Base-by-base conservation (phyloP, 37 sponge, comb jelly and placozoan genomes). In the Diacarnus erythraeanus region DNA sequence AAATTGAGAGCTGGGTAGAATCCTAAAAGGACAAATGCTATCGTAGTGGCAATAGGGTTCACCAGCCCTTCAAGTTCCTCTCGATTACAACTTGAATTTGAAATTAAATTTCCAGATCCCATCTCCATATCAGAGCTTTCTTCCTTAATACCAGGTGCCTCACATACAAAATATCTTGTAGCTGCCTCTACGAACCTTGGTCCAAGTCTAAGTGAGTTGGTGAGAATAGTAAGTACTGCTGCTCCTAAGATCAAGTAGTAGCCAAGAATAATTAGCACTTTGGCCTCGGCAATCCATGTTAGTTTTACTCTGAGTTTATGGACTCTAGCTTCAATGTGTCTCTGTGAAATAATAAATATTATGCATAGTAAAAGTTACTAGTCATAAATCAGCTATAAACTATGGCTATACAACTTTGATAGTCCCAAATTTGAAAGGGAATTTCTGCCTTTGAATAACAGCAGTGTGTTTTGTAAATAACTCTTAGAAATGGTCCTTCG, bases 1-100 rank as follows among this genome's bases (percentile, higher is more conserved):
- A 70, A 37, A 33, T 80, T 70, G 4, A 80, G 29, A 0, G 61
- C 42, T 71, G 80, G 80, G 2, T 59, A 80, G 29, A 71, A 37
- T 25, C 80, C 71, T 18, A 80, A 51, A 1, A 80, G 59, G 9
- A 80, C 30, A 34, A 70, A 71, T 1, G 71, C 42, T n/a, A 80
- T 29, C n/a, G 71, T 70, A 23, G 59, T 80, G 3, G 43, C 0
- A 59, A 57, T 41, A 6, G 80, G 80, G 59, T 80, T 38, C 26
- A 29, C 31, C 18, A 70, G 38, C 3, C 35, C 20, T 57, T 70
- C 59, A 3, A 71, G 25, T 17, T 9, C 42, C 36, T 57, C 38
- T 71, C 80, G 31, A 5, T 74, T 33, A 36, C 57, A 12, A 39
- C 69, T 42, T 34, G 35, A 30, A 1, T 1, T n/a, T 40, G 69